Base-by-base conservation (phyloP, 64 coral and sea anemone genomes). In the Montipora foliosa region DNA sequence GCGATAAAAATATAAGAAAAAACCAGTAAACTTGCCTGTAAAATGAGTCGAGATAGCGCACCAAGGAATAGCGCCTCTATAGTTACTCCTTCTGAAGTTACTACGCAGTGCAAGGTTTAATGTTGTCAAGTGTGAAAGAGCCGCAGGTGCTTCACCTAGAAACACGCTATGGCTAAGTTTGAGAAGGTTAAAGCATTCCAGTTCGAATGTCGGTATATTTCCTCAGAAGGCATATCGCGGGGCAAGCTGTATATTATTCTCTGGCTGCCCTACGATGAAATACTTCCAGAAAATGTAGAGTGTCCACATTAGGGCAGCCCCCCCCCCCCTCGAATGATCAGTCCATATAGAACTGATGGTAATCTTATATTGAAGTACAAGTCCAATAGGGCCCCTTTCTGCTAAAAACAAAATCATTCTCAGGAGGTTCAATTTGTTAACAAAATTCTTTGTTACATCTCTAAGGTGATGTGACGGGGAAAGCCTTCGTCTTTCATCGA, bases 321-420 rank as follows among this genome's bases (percentile, higher is more conserved):
- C 51, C 51, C 51, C 51, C 51, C 5, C 51, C 51, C 51, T 1
- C n/a, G 37, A 76, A 76, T 22, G 73, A 76, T 22, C 73, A 25
- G 73, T 25, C 73, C 73, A 76, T 76, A 76, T 76, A 76, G 37
- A 44, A 76, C 73, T 6, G 73, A 76, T 76, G 73, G 73, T 22
- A 76, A 12, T 76, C 24, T 76, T 45, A 76, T 76, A 8, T 76
- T 76, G 37, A 76, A 76, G 20, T 76, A 76, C 24, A 76, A 76
- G 73, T 76, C 73, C 73, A 76, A 76, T 76, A 76, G 19, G 14
- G 37, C 73, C 0, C 73, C 20, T 76, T 76, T 76, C 73, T n/a
- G 73, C 73, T 25, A 76, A 78, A 47, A 78, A 78, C 46, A 45
- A 78, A 78, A 12, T 78, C 11, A 7, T 47, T 78, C 48, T 78